phyloP scores from a whole-genome alignment of 2,113 vertebrate species.

The Xenotilapia flavipinnis region DNA sequence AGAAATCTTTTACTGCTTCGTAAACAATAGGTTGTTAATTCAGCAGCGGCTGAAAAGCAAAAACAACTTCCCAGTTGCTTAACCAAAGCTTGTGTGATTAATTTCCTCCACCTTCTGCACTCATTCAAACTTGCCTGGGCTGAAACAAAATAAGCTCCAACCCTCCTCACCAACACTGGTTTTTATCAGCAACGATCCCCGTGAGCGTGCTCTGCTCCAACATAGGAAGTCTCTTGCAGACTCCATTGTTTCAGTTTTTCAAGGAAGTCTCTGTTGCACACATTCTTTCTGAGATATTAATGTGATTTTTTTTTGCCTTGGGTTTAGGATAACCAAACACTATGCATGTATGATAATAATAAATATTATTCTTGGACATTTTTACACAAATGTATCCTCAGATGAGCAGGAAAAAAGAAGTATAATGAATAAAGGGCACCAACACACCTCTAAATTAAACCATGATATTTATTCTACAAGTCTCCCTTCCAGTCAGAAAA shows the following conservation, averaged over 20 bases:
- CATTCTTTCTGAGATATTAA: constrained; percentile 15
- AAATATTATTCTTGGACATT: not conserved
- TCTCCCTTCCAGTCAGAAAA: constrained; percentile 20
- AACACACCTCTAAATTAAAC: constrained; percentile 61
- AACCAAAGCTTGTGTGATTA: constrained; percentile 6
- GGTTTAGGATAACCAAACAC: not conserved
- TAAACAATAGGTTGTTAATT: constrained; percentile 36
- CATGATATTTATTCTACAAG: constrained; percentile 70
- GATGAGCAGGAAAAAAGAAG: not conserved
- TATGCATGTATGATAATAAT: not conserved
- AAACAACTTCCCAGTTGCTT: constrained; percentile 43
- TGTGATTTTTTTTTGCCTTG: not conserved
- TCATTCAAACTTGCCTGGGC: constrained; percentile 20
- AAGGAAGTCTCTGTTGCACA: constrained; percentile 34
- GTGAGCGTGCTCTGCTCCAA: not conserved
- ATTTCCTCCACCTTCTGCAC: constrained; percentile 53
- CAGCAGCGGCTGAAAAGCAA: constrained; percentile 11
- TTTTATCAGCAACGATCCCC: not conserved
- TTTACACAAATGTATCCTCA: not conserved
- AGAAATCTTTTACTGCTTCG: not conserved
- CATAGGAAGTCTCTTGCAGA: constrained; percentile 32
- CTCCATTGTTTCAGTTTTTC: constrained; percentile 49
- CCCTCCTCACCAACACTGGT: not conserved
- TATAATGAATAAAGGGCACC: constrained; percentile 31
- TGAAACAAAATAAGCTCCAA: constrained; percentile 10